Evolutionary conservation across 2,797 vertebrate genomes (phyloP).

Genomic region (Chelon labrosus): DNA sequence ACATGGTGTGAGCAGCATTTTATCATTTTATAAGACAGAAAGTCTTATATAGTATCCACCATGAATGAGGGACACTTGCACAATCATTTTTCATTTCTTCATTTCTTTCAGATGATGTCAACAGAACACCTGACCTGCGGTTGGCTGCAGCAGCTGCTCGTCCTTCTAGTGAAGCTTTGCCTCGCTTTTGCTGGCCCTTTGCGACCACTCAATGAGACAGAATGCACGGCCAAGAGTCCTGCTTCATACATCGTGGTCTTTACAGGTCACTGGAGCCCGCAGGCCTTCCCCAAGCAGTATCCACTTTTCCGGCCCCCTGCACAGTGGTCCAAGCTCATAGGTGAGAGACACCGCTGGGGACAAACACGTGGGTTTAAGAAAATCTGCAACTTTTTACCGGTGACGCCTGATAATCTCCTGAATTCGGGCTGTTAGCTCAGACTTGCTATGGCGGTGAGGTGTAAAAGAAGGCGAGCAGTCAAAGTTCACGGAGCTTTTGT

Average conservation of each 20-base stretch:
- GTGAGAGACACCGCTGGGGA: constrained; percentile 67
- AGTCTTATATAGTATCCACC: not conserved
- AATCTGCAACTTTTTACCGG: not conserved
- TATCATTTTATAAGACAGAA: too few species aligned
- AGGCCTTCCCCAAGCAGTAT: constrained; percentile 89
- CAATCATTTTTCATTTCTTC: constrained; percentile 48
- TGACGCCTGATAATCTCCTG: not conserved
- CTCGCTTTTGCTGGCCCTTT: constrained; percentile 72
- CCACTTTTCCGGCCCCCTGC: constrained; percentile 88
- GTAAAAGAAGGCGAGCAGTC: not conserved
- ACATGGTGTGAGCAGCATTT: too few species aligned
- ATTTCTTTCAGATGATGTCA: constrained; percentile 84
- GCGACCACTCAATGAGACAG: constrained; percentile 72
- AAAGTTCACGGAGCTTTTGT: constrained; percentile 1
- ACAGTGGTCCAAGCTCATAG: constrained; percentile 90
- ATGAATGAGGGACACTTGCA: constrained; percentile 24
- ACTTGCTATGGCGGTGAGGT: not conserved
- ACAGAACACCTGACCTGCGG: constrained; percentile 73
- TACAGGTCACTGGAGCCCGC: constrained; percentile 87
- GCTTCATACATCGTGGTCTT: constrained; percentile 88
- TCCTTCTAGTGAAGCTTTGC: constrained; percentile 79
- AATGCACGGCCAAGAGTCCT: constrained; percentile 82
- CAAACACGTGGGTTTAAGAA: not conserved
- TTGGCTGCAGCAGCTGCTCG: constrained; percentile 83
- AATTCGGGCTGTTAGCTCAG: constrained; percentile 5